These are phyloP conservation scores for Ceryle rudis DNA, from an alignment of 2,797 vertebrate species.

Conservation along the genomic window DNA sequence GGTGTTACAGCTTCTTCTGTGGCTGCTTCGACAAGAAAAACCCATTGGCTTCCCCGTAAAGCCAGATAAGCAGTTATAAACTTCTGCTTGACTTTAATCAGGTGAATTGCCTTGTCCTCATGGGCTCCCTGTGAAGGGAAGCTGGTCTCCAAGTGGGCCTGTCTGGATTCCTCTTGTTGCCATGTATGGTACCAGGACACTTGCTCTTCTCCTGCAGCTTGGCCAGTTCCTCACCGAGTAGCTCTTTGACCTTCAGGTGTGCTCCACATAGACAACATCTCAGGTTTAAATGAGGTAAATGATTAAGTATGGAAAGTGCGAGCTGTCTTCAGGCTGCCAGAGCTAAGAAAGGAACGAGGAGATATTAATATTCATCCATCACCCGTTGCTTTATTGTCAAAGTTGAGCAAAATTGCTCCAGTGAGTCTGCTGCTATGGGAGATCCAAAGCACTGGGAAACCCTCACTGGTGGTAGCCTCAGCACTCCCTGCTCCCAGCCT, in stretches of 20 bases:
- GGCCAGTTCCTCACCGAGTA: not conserved
- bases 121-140: not conserved
- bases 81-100: not conserved
- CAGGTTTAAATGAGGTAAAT: not conserved
- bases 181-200: fast-evolving
- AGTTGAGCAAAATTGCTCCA: not conserved
- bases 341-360: not conserved
- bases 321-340: not conserved
- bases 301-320: not conserved
- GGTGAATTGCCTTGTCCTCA: not conserved
- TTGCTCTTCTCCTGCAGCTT: not conserved
- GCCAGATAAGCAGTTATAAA: not conserved
- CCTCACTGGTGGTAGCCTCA: not conserved
- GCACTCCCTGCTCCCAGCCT: not conserved
- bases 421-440: not conserved
- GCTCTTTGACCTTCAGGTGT: not conserved
- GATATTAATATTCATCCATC: constrained; percentile 25
- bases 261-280: not conserved
- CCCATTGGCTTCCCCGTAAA: not conserved
- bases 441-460: not conserved
- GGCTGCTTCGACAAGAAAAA: not conserved
- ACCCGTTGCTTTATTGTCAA: not conserved
- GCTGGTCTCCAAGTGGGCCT: not conserved
- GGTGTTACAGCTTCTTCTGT: not conserved
- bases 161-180: not conserved